These are phyloP conservation scores for Holacanthus passer DNA, from an alignment of 2,113 vertebrate genomes.

Conservation along the genomic window DNA sequence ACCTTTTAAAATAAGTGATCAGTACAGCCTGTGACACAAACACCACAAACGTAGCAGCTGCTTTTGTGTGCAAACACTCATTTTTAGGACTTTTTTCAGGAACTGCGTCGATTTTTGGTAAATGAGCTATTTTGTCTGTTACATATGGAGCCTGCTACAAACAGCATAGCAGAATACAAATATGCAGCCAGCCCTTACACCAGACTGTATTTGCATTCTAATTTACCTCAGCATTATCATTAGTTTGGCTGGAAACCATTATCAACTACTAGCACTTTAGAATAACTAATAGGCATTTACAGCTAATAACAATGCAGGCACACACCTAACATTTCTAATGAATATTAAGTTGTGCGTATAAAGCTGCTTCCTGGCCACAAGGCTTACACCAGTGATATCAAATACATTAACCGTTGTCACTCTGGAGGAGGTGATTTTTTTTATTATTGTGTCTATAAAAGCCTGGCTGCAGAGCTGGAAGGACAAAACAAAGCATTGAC, in stretches of 20 bases:
- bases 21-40: background rate
- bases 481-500: conserved; percentile 23
- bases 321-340: background rate
- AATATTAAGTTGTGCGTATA: conserved; percentile 10
- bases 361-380: background rate
- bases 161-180: conserved; percentile 6
- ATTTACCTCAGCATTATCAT: conserved; percentile 2
- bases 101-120: background rate
- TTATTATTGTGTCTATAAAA: conserved; percentile 9
- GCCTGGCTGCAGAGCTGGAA: conserved; percentile 4
- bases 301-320: conserved; percentile 4
- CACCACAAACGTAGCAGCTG: background rate
- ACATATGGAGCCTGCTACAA: background rate
- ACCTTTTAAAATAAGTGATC: conserved; percentile 11
- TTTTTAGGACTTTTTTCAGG: background rate
- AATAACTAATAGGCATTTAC: conserved; percentile 21
- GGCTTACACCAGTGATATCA: background rate
- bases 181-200: background rate
- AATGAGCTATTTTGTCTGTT: background rate
- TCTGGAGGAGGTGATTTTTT: background rate
- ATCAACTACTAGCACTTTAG: background rate
- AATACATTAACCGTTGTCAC: background rate
- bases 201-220: conserved; percentile 15
- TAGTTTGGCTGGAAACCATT: conserved; percentile 15
- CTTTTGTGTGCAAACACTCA: conserved; percentile 19